A percentile compares a stretch with the other conserved stretches of the same genome.
Conservation (phyloP, 2,113 vertebrate genomes). For the Trachemys scripta region DNA sequence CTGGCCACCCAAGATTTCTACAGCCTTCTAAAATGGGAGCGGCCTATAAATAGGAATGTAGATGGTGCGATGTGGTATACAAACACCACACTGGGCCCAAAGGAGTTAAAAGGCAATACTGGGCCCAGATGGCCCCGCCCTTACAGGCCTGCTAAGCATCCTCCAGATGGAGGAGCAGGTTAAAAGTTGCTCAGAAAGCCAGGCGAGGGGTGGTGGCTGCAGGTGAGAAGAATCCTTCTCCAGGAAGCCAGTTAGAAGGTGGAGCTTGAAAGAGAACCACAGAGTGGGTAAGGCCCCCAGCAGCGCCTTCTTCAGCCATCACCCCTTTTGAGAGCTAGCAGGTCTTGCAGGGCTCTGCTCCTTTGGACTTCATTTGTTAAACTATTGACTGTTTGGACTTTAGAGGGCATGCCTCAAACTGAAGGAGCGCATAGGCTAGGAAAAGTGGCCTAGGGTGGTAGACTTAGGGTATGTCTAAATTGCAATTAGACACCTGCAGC, state of each 20-base stretch:
- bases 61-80: background rate
- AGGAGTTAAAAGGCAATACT: background rate
- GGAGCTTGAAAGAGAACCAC: background rate
- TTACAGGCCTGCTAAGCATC: background rate
- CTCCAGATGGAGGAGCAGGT: background rate
- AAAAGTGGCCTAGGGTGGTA: too few species aligned
- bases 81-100: background rate
- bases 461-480: background rate
- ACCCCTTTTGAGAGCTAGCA: background rate
- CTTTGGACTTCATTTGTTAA: background rate
- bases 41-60: conserved; percentile 49
- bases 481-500: background rate
- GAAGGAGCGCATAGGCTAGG: too few species aligned
- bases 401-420: too few species aligned
- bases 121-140: background rate
- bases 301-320: background rate
- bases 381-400: background rate
- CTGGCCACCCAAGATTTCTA: conserved; percentile 37
- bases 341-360: too few species aligned
- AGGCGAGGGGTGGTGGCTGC: background rate
- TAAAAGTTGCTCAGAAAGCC: background rate
- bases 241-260: background rate
- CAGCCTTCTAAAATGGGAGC: conserved; percentile 39
- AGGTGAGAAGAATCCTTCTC: background rate
- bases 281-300: background rate